These are phyloP conservation scores for Plectrocnemia conspersa DNA, from an alignment of 1,140 invertebrate species.

Conservation along the genomic window DNA sequence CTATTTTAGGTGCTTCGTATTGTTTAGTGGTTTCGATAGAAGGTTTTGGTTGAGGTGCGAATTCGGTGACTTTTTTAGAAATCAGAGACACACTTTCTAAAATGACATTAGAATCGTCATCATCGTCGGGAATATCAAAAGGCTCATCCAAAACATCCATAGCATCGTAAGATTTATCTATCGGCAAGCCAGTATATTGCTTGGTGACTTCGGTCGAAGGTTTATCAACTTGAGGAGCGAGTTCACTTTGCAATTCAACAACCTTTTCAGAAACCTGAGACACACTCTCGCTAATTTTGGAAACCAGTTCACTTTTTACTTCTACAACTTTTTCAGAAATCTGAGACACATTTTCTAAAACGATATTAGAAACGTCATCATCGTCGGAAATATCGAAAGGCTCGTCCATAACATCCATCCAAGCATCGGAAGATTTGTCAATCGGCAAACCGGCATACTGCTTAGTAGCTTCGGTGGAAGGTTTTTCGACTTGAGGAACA, in stretches of 20 bases:
- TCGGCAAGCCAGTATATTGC: constrained; percentile 44
- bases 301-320: too few species aligned
- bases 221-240: constrained; percentile 7
- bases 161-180: constrained; percentile 47
- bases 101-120: constrained; percentile 31
- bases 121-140: constrained; percentile 46
- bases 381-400: constrained; percentile 49
- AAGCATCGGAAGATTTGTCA: constrained; percentile 38
- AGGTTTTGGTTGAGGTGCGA: too few species aligned
- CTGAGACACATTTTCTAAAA: not conserved
- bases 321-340: not conserved
- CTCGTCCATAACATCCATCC: constrained; percentile 51
- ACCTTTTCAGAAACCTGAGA: too few species aligned
- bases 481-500: constrained; percentile 15
- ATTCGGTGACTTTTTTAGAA: too few species aligned
- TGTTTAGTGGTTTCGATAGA: not conserved
- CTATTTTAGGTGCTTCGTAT: constrained; percentile 35
- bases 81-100: not conserved
- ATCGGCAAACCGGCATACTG: constrained; percentile 39
- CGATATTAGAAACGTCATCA: constrained; percentile 20
- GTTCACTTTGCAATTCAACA: too few species aligned
- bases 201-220: constrained; percentile 27
- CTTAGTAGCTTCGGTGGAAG: constrained; percentile 1
- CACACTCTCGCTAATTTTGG: too few species aligned
- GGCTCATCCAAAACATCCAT: constrained; percentile 52